These are phyloP conservation scores for human DNA, from an alignment of 2,113 vertebrate species.

Conservation along the genomic window DNA sequence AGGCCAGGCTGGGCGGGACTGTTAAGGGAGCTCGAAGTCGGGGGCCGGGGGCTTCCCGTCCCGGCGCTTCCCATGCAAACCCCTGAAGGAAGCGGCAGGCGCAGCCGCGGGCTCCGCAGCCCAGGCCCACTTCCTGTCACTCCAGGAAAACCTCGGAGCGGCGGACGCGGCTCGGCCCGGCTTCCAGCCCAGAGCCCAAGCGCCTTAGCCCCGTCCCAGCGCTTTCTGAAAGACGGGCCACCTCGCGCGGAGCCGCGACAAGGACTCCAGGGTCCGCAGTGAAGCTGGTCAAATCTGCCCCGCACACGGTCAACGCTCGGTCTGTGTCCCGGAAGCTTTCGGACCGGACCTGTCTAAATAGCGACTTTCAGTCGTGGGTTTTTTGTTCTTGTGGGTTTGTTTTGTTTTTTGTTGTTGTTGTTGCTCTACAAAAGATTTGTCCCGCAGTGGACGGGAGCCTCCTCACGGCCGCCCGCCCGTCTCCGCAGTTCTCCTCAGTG, in stretches of 20 bases:
- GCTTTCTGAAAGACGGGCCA: background rate
- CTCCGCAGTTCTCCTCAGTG: conserved; percentile 54
- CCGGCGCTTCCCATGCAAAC: conserved; percentile 27
- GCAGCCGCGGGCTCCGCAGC: conserved; percentile 60
- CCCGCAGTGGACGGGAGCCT: background rate
- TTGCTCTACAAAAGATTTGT: background rate
- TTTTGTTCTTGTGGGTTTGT: background rate
- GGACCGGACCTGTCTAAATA: conserved; percentile 50
- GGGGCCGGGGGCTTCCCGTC: background rate
- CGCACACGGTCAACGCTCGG: background rate
- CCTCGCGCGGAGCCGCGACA: background rate
- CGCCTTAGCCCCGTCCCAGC: background rate
- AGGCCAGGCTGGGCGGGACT: conserved; percentile 67
- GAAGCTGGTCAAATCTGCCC: background rate
- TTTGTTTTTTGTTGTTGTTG: background rate
- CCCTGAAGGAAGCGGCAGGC: background rate
- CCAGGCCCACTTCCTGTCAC: conserved; percentile 51
- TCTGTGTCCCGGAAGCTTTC: conserved; percentile 34
- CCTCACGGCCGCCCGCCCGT: background rate
- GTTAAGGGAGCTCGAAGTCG: conserved; percentile 70
- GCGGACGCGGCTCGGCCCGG: background rate
- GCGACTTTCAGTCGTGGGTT: conserved; percentile 42
- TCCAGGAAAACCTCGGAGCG: background rate
- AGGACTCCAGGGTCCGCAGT: background rate
- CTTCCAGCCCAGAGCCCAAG: background rate